Evolutionary conservation across 2,113 vertebrate species (phyloP), one percentile per base, ranked within the genome.

Genomic region (Paedocypris sp.): DNA sequence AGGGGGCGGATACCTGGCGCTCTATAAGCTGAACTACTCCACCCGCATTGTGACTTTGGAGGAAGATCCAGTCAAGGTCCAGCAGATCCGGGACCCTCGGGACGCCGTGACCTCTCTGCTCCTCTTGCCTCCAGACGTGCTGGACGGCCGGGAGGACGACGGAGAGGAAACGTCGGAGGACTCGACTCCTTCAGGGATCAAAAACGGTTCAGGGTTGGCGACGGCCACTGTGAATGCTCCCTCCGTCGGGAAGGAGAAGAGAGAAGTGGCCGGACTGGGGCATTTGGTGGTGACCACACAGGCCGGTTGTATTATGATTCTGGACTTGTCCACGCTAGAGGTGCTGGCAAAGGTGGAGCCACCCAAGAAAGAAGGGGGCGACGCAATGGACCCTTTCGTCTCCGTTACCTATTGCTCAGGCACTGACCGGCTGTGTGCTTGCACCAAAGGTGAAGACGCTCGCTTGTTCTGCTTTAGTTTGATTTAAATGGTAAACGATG

Each of bases 391-490:
- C 77, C 87, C 86, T 15, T 99, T 98, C 79, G 93, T 97, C 69
- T 99, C 95, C 60, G 93, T 99, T 64, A 94, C 95, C 60, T 99
- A 98, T 80, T 99, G 95, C 83, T 97, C 95, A 28, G 95, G 95
- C 78, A 98, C 95, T 12, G 95, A 99, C 84, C 92, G 95, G 76
- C 87, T 99, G 64, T 99, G 95, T 84, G 94, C 94, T 1, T 97
- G 93, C 83, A 97, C 93, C 62, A 93, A 91, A 95, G 95, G 95
- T 99, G 81, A 90, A 72, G 4, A 10, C 18, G 9, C 9, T 41
- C 13, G n/a, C 13, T 16, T 39, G 18, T 18, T 18, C 15, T 16
- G 15, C 18, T 39, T n/a, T 39, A 16, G 18, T 39, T 39, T 16
- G 18, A 16, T 15, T 3, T 5, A 48, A 9, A 48, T 28, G 8